A percentile compares a stretch with the other conserved stretches of the same genome.
Conservation (phyloP, 1,140 invertebrate genomes). For the Drosophila tropicalis region DNA sequence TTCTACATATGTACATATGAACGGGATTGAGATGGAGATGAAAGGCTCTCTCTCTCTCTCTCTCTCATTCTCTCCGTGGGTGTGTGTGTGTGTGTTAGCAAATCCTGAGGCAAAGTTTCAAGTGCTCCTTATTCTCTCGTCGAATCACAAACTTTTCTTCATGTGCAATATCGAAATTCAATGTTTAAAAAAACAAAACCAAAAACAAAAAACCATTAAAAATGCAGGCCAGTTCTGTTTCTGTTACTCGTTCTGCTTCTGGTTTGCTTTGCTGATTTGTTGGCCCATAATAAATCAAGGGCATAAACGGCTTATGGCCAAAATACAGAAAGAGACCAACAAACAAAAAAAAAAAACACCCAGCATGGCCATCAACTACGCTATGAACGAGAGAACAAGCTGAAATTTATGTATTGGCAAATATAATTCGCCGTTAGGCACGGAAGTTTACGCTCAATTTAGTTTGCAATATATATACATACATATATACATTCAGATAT, state of each 20-base stretch:
- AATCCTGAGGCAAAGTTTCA: constrained; percentile 28
- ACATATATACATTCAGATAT: constrained; percentile 2
- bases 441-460: constrained; percentile 61
- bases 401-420: constrained; percentile 37
- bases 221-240: constrained; percentile 28
- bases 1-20: constrained; percentile 18
- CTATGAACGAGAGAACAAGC: constrained; percentile 20
- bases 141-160: constrained; percentile 38
- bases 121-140: constrained; percentile 20
- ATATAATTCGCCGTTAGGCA: constrained; percentile 60
- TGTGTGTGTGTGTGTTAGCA: not conserved
- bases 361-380: constrained; percentile 37
- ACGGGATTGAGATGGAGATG: not conserved
- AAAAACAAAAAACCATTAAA: constrained; percentile 32
- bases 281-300: constrained; percentile 68
- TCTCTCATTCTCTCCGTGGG: not conserved
- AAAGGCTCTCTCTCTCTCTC: not conserved
- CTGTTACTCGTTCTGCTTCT: constrained; percentile 6
- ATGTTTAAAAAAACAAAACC: constrained; percentile 9
- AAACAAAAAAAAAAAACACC: not conserved
- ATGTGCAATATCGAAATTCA: constrained; percentile 38
- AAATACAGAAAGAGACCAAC: not conserved
- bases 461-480: constrained; percentile 43
- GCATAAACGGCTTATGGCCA: constrained; percentile 68
- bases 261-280: constrained; percentile 54